phyloP scores from a whole-genome alignment of 2,113 vertebrate species.

The Eudyptes chrysolophus region DNA sequence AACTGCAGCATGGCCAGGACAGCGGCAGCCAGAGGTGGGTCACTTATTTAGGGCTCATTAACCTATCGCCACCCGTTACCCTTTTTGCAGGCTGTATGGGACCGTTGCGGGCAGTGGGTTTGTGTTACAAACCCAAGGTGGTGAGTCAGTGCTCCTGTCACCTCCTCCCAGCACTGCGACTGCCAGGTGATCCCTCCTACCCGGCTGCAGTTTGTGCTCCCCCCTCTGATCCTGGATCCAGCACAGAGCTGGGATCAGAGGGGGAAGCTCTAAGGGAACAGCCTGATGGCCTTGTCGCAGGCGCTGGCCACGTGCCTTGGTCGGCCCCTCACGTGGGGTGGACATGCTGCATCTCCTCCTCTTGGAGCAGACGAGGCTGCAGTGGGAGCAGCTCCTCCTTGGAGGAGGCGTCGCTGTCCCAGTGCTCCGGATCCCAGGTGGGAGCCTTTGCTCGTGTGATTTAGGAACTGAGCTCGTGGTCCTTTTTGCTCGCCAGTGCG shows the following conservation, averaged over 20 bases:
- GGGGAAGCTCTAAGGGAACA: neutral
- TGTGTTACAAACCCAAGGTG: neutral
- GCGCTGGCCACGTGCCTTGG: neutral
- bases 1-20: neutral
- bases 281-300: neutral
- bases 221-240: fast-evolving
- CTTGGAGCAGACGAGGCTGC: neutral
- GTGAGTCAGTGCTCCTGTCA: neutral
- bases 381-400: neutral
- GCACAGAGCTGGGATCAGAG: neutral
- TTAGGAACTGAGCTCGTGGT: neutral
- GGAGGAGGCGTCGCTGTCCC: neutral
- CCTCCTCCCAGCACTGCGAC: neutral
- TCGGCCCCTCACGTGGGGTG: fast-evolving
- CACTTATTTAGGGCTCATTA: neutral
- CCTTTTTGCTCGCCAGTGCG: fast-evolving
- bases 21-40: neutral
- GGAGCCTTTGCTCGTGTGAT: neutral
- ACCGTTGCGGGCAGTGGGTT: fast-evolving
- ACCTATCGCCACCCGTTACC: fast-evolving
- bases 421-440: neutral
- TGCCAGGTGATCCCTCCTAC: neutral
- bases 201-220: fast-evolving
- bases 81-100: neutral
- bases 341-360: neutral